Evolutionary conservation across 1,140 invertebrate genomes (phyloP).

Genomic region (Calephelis nemesis): DNA sequence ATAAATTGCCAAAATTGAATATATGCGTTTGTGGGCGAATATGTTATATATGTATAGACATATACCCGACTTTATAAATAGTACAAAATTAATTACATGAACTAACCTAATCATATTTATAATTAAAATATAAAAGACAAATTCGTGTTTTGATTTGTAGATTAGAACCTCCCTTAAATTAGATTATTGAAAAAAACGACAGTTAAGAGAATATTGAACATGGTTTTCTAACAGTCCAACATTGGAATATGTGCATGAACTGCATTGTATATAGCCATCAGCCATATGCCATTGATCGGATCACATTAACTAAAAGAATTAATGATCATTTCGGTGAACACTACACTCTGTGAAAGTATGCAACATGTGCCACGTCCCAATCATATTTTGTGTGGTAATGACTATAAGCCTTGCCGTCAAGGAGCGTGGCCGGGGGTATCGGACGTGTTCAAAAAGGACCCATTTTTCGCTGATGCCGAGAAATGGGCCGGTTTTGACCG

Average conservation of each 20-base stretch:
- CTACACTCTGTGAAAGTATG: slow-evolving; percentile 49
- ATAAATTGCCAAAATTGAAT: not conserved
- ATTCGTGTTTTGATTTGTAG: slow-evolving; percentile 77
- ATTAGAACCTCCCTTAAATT: slow-evolving; percentile 64
- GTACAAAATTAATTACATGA: slow-evolving; percentile 64
- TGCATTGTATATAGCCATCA: slow-evolving; percentile 67
- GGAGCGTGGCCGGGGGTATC: slow-evolving; percentile 67
- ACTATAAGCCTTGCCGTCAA: slow-evolving; percentile 71
- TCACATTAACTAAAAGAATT: slow-evolving; percentile 39
- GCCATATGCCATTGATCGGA: slow-evolving; percentile 39
- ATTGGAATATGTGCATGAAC: slow-evolving; percentile 57
- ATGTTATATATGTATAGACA: slow-evolving; percentile 21
- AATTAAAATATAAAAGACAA: slow-evolving; percentile 75
- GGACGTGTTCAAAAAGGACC: slow-evolving; percentile 71
- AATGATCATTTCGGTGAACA: slow-evolving; percentile 50
- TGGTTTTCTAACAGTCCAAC: slow-evolving; percentile 15
- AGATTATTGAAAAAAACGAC: slow-evolving; percentile 23
- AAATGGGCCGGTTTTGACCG: slow-evolving; percentile 76
- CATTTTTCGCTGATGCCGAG: slow-evolving; percentile 77
- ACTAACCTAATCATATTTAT: slow-evolving; percentile 69
- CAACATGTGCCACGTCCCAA: slow-evolving; percentile 19
- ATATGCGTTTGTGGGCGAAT: not conserved
- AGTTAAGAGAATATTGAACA: slow-evolving; percentile 22
- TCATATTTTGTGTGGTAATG: slow-evolving; percentile 53
- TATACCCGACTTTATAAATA: slow-evolving; percentile 52